Base-by-base conservation (phyloP, 2,888 invertebrate genomes). In the Dinocampus coccinellae region DNA sequence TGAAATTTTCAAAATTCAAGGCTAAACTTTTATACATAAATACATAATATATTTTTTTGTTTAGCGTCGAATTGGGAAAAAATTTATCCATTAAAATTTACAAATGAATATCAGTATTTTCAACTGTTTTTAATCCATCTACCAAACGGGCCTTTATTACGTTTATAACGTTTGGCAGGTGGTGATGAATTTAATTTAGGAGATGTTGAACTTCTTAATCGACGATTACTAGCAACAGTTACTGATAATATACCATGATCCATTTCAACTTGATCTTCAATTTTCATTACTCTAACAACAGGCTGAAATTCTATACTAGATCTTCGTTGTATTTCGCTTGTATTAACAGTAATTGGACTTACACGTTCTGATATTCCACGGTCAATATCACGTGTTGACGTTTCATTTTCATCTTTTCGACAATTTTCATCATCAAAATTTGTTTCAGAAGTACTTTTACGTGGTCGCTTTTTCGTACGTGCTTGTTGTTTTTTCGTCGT, bases 201-300 rank as follows among this genome's bases (percentile, higher is more conserved):
- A 6, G 85, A 85, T 70, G 81, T 82, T 29, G 87, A 86, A 76
- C 87, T 87, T 83, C 87, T 86, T 69, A 87, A 76, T 22, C 86
- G 79, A 52, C 87, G 81, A 72, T 87, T 87, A 62, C 86, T 87
- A 33, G 86, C 86, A 1, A 87, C 85, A 6, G 87, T 86, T 22
- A 85, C 82, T 73, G 84, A 82, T 22, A 83, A 75, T 79, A 84
- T 83, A 80, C 82, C 82, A 73, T 85, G 84, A 77, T 87, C 86
- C 75, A 85, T 82, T 57, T 87, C 85, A 24, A 85, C 85, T 73
- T 86, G 86, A 76, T 86, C 88, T 75, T 92, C 92, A 78, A 92
- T 90, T 76, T 92, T 91, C 82, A 92, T 91, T 77, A 93, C 92
- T 11, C 92, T 89, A 78, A 93, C 92, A 73, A 91, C 91, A 0